Percentiles rank a stretch among this genome's conserved stretches.
These are phyloP conservation scores for Calidris pygmaea DNA, from an alignment of 2,113 vertebrate genomes.

Conservation along the genomic window DNA sequence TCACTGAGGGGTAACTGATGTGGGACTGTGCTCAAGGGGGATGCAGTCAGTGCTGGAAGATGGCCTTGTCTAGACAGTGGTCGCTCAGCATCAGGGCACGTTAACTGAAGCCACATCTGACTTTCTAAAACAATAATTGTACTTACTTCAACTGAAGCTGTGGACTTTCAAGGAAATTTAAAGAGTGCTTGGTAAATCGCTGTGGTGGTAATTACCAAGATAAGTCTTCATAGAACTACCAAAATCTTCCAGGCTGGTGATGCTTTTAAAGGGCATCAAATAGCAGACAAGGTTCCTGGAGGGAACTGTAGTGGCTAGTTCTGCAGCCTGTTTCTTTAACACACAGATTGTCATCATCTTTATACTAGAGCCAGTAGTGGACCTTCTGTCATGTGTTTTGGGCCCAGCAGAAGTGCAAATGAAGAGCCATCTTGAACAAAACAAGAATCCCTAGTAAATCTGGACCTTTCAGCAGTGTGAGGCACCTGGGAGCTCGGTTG, in stretches of 20 bases:
- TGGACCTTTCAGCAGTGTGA: neutral
- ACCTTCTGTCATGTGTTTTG: neutral
- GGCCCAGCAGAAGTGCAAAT: neutral
- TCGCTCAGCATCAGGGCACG: fast-evolving
- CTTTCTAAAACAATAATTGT: neutral
- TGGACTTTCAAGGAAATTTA: neutral
- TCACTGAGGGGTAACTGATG: neutral
- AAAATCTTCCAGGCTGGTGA: neutral
- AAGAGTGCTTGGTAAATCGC: neutral
- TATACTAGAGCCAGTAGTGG: neutral
- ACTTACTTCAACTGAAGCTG: neutral
- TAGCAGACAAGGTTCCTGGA: neutral
- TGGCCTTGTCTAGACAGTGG: neutral
- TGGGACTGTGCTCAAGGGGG: neutral
- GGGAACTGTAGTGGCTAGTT: neutral
- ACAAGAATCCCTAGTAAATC: neutral
- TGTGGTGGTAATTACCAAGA: neutral
- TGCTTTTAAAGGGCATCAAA: neutral
- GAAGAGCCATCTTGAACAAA: neutral
- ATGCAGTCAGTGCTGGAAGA: neutral
- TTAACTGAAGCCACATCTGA: neutral
- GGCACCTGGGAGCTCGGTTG: neutral
- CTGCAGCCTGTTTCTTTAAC: neutral
- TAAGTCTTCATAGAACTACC: neutral
- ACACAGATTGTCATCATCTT: neutral